phyloP scores from a whole-genome alignment of 2,113 vertebrate species.

The Zapornia atra region DNA sequence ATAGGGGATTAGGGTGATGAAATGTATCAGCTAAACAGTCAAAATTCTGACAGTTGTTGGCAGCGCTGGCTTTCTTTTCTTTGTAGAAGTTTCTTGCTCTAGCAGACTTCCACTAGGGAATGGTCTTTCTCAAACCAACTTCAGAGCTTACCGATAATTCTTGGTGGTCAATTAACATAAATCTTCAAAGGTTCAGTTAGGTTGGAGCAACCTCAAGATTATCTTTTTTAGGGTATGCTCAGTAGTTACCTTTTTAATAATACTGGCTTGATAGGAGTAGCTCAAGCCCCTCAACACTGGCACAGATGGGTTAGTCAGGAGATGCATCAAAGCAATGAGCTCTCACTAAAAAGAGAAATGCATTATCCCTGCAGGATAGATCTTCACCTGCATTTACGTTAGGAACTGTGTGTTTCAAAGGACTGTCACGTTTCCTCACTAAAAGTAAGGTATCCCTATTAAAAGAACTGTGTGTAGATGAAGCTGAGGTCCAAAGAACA shows the following conservation, averaged over 20 bases:
- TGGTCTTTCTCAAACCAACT: neutral
- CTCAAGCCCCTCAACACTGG: neutral
- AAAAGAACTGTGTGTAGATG: neutral
- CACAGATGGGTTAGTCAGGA: neutral
- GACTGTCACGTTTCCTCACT: neutral
- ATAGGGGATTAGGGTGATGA: neutral
- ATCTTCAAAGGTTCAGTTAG: neutral
- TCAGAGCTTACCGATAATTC: neutral
- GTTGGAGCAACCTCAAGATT: neutral
- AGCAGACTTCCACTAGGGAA: neutral
- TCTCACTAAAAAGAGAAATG: neutral
- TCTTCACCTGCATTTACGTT: neutral
- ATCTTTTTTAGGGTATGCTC: neutral
- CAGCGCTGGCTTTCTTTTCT: neutral
- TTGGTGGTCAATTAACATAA: neutral
- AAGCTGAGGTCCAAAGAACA: neutral
- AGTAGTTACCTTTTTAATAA: neutral
- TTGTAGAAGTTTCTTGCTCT: neutral
- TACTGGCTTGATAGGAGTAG: neutral
- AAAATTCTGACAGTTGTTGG: neutral
- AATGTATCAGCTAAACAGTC: neutral
- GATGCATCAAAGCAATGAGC: neutral
- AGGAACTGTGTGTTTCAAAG: neutral
- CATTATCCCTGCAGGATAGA: neutral
- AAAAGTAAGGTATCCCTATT: neutral